Conservation (phyloP, 2,797 vertebrate species). For the Alca torda region DNA sequence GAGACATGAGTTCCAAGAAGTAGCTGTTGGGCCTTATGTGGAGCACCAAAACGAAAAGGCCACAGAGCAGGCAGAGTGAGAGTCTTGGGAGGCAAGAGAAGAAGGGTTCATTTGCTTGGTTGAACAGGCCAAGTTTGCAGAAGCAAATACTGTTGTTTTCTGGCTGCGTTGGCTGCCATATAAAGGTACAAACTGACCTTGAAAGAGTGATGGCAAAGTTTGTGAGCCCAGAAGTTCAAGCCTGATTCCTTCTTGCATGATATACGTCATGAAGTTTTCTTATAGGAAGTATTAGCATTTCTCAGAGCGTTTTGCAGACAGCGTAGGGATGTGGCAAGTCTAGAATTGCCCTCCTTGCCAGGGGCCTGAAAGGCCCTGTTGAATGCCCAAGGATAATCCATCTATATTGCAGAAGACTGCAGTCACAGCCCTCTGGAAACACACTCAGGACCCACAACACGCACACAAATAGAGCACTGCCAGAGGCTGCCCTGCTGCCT, state of each 20-base stretch:
- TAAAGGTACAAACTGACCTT: background rate
- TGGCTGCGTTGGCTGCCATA: background rate
- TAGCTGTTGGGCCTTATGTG: background rate
- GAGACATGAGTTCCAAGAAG: background rate
- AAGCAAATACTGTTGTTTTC: background rate
- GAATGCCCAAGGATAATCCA: background rate
- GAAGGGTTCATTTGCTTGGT: background rate
- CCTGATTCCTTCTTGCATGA: background rate
- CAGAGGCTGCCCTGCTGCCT: background rate
- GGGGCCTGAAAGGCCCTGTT: background rate
- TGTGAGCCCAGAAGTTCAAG: background rate
- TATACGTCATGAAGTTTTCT: background rate
- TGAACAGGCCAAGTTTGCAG: background rate
- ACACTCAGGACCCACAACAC: background rate
- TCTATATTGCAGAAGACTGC: background rate
- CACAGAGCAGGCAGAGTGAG: background rate
- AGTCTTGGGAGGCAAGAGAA: background rate
- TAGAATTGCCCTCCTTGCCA: background rate
- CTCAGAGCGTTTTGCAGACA: background rate
- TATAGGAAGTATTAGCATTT: background rate
- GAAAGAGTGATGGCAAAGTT: background rate
- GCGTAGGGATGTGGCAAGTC: background rate
- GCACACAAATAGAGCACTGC: accelerated
- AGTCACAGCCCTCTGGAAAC: background rate
- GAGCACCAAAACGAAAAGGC: background rate